Evolutionary conservation across 2,113 vertebrate species (phyloP).

Genomic region (Psilopsiagon aymara): DNA sequence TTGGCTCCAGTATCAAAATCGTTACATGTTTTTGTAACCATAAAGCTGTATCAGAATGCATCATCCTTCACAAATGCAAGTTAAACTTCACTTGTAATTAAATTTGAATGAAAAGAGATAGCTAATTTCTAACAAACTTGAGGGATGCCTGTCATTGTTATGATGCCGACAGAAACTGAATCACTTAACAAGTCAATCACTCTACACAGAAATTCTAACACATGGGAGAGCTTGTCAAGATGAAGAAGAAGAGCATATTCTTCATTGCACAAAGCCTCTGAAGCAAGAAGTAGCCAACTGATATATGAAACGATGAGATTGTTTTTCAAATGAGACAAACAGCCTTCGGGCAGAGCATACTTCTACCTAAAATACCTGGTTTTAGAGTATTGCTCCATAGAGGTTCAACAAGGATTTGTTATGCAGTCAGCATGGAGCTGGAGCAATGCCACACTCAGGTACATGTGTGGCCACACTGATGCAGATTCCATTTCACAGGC

Average conservation of each 20-base stretch:
- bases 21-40: conserved; percentile 40
- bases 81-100: conserved; percentile 69
- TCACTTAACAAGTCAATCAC: conserved; percentile 15
- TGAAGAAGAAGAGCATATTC: not conserved
- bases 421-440: not conserved
- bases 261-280: not conserved
- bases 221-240: not conserved
- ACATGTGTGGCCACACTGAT: fast-evolving
- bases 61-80: conserved; percentile 63
- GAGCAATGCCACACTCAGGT: not conserved
- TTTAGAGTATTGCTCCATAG: not conserved
- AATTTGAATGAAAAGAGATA: conserved; percentile 71
- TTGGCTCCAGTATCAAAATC: conserved; percentile 73
- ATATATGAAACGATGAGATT: fast-evolving
- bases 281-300: not conserved
- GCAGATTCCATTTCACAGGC: not conserved
- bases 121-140: conserved; percentile 55
- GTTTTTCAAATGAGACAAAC: not conserved
- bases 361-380: not conserved
- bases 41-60: conserved; percentile 57
- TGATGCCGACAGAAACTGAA: conserved; percentile 48
- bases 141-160: conserved; percentile 57
- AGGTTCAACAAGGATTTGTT: not conserved
- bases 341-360: not conserved
- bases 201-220: not conserved